Evolutionary conservation across 2,797 vertebrate species (phyloP), one percentile per base, ranked within the genome.

Genomic region (Hipposideros larvatus): DNA sequence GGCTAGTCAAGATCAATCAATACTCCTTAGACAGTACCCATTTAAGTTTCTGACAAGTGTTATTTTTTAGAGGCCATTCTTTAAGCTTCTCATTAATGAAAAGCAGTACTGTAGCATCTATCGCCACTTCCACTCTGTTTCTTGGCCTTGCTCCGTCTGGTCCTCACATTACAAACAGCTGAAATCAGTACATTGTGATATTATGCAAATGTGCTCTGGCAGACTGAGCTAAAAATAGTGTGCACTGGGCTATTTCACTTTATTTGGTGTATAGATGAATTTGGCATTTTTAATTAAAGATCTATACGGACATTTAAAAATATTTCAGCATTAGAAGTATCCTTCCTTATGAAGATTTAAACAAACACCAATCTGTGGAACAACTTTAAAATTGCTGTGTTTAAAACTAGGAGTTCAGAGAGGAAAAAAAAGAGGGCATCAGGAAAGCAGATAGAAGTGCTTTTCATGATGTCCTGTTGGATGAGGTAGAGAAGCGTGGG

Each of bases 171-270:
- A 94, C 68, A 94, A 95, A 96, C 97, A 97, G 97, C 83, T 97
- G 95, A 97, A 96, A 96, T 96, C 94, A 95, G 96, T 95, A 97
- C 96, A 96, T 84, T 97, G 82, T 71, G 91, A 96, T 97, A 97
- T 96, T 93, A 96, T 96, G 90, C 79, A 97, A 97, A 96, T 94
- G n/a, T 80, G 37, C 71, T 79, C 71, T 80, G 75, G 77, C 97
- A 96, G 94, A 96, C 90, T 96, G 97, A 89, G 89, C 96, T 97
- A 97, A 97, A 95, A 97, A 97, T 97, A 93, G 86, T 80, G 79
- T 77, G 71, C 83, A 87, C 68, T 91, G 90, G 93, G 77, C 22
- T 95, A 92, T 89, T 93, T 94, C 51, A 84, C 48, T 97, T 95
- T 94, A 82, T 94, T 96, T 88, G 53, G 73, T 82, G 51, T 93